A percentile compares a stretch with the other conserved stretches of the same genome.
phyloP scores from a whole-genome alignment of 2,797 vertebrate genomes.

The Aulostomus chinensis region DNA sequence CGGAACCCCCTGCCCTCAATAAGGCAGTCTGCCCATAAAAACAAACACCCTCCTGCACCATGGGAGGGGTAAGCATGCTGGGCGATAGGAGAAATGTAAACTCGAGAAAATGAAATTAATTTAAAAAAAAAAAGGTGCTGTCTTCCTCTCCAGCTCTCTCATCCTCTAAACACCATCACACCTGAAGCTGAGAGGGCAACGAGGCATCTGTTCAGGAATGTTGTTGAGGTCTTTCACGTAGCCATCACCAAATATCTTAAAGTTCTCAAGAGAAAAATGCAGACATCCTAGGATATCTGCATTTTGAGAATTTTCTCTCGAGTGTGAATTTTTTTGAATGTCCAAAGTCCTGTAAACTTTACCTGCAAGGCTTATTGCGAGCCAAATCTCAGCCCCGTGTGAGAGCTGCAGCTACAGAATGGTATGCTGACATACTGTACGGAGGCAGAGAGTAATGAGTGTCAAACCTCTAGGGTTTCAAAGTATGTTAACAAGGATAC shows the following conservation, averaged over 20 bases:
- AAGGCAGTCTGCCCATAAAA: slow-evolving; percentile 48
- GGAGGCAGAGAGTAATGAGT: slow-evolving; percentile 43
- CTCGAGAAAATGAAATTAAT: slow-evolving; percentile 34
- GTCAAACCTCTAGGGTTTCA: slow-evolving; percentile 54
- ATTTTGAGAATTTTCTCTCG: slow-evolving; percentile 7
- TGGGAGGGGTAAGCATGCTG: slow-evolving; percentile 45
- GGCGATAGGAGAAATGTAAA: slow-evolving; percentile 37
- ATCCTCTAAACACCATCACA: slow-evolving; percentile 14
- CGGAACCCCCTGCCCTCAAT: slow-evolving; percentile 45
- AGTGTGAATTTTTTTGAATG: slow-evolving; percentile 57
- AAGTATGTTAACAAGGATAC: slow-evolving; percentile 53
- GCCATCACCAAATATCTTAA: slow-evolving; percentile 36
- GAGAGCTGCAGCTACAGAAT: slow-evolving; percentile 47
- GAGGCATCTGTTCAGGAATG: slow-evolving; percentile 43
- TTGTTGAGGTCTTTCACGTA: slow-evolving; percentile 41
- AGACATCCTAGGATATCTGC: slow-evolving; percentile 35
- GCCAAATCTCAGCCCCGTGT: slow-evolving; percentile 62
- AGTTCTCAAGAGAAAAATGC: slow-evolving; percentile 31
- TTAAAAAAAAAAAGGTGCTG: slow-evolving; percentile 20
- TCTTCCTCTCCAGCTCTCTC: slow-evolving; percentile 25
- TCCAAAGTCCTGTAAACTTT: slow-evolving; percentile 58
- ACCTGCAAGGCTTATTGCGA: slow-evolving; percentile 57
- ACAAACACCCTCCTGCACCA: slow-evolving; percentile 50
- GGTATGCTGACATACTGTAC: slow-evolving; percentile 42
- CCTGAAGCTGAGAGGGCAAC: slow-evolving; percentile 34